A percentile compares a stretch with the other conserved stretches of the same genome.
phyloP scores from a whole-genome alignment of 2,113 vertebrate species.

The Mola mola region DNA sequence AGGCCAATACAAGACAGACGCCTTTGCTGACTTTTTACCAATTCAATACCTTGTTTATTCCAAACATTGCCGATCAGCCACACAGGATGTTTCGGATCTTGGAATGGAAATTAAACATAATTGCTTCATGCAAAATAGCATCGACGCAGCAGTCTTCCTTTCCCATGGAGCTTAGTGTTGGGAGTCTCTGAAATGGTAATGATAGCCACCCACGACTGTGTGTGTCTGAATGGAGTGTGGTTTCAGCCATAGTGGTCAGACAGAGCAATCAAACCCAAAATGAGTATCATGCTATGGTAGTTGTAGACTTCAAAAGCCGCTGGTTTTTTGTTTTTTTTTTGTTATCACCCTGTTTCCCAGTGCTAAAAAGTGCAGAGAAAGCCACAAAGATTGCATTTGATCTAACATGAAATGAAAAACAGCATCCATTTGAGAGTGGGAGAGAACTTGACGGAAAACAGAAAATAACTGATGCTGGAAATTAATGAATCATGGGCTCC shows the following conservation, averaged over 20 bases:
- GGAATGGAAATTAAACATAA: conserved; percentile 61
- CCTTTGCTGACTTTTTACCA: conserved; percentile 22
- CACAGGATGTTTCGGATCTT: conserved; percentile 41
- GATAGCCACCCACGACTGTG: conserved; percentile 61
- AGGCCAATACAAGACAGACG: conserved; percentile 34
- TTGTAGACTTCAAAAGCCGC: conserved; percentile 28
- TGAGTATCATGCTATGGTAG: conserved; percentile 34
- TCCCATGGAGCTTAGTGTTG: conserved; percentile 53
- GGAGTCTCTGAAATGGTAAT: conserved; percentile 58
- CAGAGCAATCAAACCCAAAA: conserved; percentile 30
- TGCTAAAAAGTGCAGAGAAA: conserved; percentile 33
- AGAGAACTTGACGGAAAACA: conserved; percentile 30
- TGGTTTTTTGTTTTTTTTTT: conserved; percentile 35
- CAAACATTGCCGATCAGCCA: conserved; percentile 17
- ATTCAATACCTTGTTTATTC: conserved; percentile 56
- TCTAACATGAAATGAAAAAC: conserved; percentile 45
- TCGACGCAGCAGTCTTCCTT: conserved; percentile 43
- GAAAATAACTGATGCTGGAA: conserved; percentile 21
- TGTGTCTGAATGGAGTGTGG: conserved; percentile 53
- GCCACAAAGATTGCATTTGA: conserved; percentile 42
- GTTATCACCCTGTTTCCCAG: conserved; percentile 44
- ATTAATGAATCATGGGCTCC: conserved; percentile 25
- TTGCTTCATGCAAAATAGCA: conserved; percentile 46
- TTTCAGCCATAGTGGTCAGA: no score
- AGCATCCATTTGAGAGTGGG: conserved; percentile 18